Conservation (phyloP, 2,888 invertebrate species). For the Microctonus brassicae region DNA sequence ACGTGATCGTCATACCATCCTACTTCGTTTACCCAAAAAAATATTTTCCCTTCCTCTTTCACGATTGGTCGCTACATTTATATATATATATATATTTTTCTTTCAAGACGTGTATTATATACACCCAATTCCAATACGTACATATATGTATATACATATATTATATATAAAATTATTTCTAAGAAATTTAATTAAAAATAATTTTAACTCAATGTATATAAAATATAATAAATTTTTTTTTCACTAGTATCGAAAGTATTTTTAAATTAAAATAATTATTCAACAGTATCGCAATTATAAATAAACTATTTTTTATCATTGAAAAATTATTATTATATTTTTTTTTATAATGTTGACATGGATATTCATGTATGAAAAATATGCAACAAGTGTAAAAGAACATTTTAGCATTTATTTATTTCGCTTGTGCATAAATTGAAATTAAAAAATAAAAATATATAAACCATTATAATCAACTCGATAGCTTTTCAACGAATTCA, state of each 20-base stretch:
- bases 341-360: background rate
- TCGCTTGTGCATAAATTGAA: constrained; percentile 52
- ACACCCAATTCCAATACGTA: background rate
- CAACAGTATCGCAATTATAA: background rate
- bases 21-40: background rate
- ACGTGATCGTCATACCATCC: constrained; percentile 47
- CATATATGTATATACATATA: background rate
- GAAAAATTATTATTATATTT: background rate
- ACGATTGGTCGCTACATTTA: background rate
- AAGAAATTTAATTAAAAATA: background rate
- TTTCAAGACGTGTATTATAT: background rate
- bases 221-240: background rate
- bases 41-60: background rate
- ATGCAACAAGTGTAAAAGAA: constrained; percentile 63
- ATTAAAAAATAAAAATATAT: constrained; percentile 45
- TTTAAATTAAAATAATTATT: background rate
- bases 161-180: background rate
- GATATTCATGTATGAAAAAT: constrained; percentile 41
- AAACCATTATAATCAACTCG: constrained; percentile 49
- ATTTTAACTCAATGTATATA: background rate
- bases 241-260: background rate
- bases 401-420: constrained; percentile 58
- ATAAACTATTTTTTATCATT: background rate
- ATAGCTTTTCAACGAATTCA: constrained; percentile 17
- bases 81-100: background rate